Percentiles rank a stretch among this genome's conserved stretches.
phyloP scores from a whole-genome alignment of 2,888 invertebrate species.

The Agrotis ipsilon region DNA sequence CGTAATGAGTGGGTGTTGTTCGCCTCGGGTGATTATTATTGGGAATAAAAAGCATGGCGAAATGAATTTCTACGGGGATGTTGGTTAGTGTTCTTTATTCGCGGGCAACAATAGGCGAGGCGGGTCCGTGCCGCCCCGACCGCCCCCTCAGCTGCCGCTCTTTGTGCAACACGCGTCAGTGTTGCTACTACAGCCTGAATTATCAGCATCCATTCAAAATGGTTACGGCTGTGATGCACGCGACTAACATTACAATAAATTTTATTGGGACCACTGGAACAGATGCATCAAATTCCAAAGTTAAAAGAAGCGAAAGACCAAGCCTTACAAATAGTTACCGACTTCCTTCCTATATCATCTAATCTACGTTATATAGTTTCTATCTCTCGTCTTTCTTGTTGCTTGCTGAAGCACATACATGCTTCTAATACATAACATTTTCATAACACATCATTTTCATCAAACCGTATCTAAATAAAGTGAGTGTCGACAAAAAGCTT shows the following conservation, averaged over 20 bases:
- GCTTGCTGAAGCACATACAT: not conserved
- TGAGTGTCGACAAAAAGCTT: not conserved
- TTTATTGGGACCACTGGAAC: not conserved
- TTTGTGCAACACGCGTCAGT: slow-evolving; percentile 66
- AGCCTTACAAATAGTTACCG: too few species aligned
- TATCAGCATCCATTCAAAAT: slow-evolving; percentile 50
- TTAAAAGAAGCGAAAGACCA: not conserved
- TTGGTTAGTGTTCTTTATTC: slow-evolving; percentile 66
- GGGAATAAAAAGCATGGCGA: slow-evolving; percentile 68
- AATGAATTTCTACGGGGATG: slow-evolving; percentile 66
- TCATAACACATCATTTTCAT: too few species aligned
- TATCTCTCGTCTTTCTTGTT: not conserved
- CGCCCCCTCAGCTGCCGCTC: slow-evolving; percentile 77
- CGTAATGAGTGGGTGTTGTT: slow-evolving; percentile 50
- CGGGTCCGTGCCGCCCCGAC: slow-evolving; percentile 79
- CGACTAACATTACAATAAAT: slow-evolving; percentile 41
- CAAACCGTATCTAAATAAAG: not conserved
- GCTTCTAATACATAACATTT: too few species aligned
- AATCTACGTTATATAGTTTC: not conserved
- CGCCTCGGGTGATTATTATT: slow-evolving; percentile 50
- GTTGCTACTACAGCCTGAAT: slow-evolving; percentile 38
- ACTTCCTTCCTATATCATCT: too few species aligned
- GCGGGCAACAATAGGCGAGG: slow-evolving; percentile 76
- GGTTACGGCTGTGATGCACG: slow-evolving; percentile 54
- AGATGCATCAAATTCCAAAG: not conserved